phyloP scores from a whole-genome alignment of 2,113 vertebrate species.

The Penelope pileata region DNA sequence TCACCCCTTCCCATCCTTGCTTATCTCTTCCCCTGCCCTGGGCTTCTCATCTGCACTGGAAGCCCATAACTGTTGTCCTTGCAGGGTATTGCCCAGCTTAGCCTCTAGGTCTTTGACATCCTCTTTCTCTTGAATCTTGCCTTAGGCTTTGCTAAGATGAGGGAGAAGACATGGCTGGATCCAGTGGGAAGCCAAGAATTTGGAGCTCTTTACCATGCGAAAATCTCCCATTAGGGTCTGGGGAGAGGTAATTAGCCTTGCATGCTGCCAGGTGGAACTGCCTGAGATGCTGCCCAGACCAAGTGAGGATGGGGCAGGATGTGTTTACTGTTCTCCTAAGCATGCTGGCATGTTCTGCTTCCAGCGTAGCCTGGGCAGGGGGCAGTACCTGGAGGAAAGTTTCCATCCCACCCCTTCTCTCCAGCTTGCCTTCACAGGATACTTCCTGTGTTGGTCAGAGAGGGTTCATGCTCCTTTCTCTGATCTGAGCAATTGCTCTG shows the following conservation, averaged over 20 bases:
- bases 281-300: not conserved
- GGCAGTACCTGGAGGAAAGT: not conserved
- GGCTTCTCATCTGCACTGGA: not conserved
- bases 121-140: slow-evolving; percentile 59
- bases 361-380: not conserved
- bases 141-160: slow-evolving; percentile 64
- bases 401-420: accelerated
- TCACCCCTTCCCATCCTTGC: not conserved
- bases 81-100: not conserved
- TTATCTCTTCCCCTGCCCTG: not conserved
- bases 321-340: not conserved
- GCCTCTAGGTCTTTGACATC: slow-evolving; percentile 33
- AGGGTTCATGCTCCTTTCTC: not conserved
- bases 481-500: not conserved
- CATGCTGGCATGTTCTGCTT: not conserved
- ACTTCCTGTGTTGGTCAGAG: not conserved
- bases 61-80: slow-evolving; percentile 2
- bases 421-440: not conserved
- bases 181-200: slow-evolving; percentile 49
- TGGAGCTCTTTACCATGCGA: slow-evolving; percentile 35
- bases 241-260: slow-evolving; percentile 62
- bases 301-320: not conserved
- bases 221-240: slow-evolving; percentile 56
- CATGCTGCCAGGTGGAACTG: slow-evolving; percentile 36
- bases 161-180: slow-evolving; percentile 64